phyloP scores from a whole-genome alignment of 2,113 vertebrate genomes.

The Coturnix japonica region DNA sequence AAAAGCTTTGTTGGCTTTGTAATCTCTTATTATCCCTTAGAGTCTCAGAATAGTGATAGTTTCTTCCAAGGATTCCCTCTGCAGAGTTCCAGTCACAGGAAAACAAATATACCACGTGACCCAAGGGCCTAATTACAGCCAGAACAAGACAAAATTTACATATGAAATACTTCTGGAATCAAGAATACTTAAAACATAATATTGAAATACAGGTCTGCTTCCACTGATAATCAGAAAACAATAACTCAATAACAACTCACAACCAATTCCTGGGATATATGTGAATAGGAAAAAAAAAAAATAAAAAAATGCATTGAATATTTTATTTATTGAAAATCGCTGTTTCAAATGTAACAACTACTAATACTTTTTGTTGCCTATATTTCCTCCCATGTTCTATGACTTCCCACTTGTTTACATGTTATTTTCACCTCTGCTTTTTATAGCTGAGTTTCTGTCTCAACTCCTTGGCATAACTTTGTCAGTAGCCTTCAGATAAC shows the following conservation, averaged over 20 bases:
- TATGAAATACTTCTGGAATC: not conserved
- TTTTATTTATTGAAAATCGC: not conserved
- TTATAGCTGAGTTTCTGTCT: not conserved
- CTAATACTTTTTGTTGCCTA: not conserved
- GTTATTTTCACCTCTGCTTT: not conserved
- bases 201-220: not conserved
- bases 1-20: not conserved
- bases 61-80: not conserved
- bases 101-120: not conserved
- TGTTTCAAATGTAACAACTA: not conserved
- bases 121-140: not conserved
- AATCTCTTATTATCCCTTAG: not conserved
- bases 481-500: not conserved
- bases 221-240: not conserved
- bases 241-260: rapidly evolving
- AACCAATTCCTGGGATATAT: not conserved
- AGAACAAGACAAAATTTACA: not conserved
- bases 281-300: not conserved
- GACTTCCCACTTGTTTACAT: not conserved
- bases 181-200: not conserved
- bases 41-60: not conserved
- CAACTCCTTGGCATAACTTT: not conserved
- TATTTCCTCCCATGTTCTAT: not conserved
- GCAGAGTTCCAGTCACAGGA: not conserved
- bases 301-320: not conserved